These are phyloP conservation scores for Sericinus montela DNA, from an alignment of 2,888 invertebrate genomes.

Conservation along the genomic window DNA sequence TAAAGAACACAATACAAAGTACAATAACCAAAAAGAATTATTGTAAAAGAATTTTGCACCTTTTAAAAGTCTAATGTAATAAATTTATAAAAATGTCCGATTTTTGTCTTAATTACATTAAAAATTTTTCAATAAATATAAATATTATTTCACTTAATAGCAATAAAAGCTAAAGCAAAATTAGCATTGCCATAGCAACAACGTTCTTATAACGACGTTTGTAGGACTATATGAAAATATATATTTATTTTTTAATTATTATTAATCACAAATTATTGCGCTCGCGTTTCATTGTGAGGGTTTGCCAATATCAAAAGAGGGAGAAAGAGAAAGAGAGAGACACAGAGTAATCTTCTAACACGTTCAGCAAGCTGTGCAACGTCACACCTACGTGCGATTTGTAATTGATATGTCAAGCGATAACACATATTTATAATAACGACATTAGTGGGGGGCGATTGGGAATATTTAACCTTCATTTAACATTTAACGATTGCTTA, in stretches of 20 bases:
- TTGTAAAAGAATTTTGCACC: too few species aligned
- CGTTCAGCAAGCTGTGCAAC: conserved; percentile 61
- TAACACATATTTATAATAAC: conserved; percentile 22
- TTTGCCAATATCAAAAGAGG: conserved; percentile 74
- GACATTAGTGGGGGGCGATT: conserved; percentile 15
- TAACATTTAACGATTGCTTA: too few species aligned
- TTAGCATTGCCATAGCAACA: conserved; percentile 37
- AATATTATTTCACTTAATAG: conserved; percentile 19
- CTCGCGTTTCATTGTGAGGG: conserved; percentile 62
- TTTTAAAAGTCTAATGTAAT: too few species aligned
- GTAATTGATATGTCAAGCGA: conserved; percentile 59
- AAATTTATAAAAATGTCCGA: too few species aligned
- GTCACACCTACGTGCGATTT: conserved; percentile 53
- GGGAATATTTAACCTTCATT: not conserved
- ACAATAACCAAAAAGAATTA: too few species aligned
- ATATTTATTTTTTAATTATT: conserved; percentile 29
- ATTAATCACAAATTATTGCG: conserved; percentile 30
- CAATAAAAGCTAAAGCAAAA: conserved; percentile 18
- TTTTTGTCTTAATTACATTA: conserved; percentile 10
- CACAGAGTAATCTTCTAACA: conserved; percentile 41
- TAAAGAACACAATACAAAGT: conserved; percentile 7
- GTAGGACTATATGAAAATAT: conserved; percentile 48
- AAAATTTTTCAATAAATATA: conserved; percentile 26
- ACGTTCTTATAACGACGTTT: conserved; percentile 22
- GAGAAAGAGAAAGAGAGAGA: too few species aligned